phyloP scores from a whole-genome alignment of 2,888 invertebrate genomes.

The Cosmopolites sordidus region DNA sequence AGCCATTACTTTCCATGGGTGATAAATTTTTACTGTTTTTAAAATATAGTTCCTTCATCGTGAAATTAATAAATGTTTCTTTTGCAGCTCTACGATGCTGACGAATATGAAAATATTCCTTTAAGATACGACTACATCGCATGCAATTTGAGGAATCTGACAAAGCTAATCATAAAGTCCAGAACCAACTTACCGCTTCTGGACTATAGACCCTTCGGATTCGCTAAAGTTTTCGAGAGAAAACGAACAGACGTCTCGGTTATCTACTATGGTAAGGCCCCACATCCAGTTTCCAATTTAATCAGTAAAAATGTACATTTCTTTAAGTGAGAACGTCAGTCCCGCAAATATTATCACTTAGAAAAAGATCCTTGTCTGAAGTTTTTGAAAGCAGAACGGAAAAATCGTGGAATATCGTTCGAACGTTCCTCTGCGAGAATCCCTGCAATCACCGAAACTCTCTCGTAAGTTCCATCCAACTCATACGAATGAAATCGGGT shows the following conservation, averaged over 20 bases:
- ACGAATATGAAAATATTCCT: constrained; percentile 17
- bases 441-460: constrained; percentile 21
- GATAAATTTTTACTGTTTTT: too few species aligned
- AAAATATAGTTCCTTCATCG: too few species aligned
- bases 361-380: constrained; percentile 20
- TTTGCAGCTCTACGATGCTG: constrained; percentile 24
- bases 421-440: constrained; percentile 19
- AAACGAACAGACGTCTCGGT: constrained; percentile 15
- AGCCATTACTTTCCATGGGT: too few species aligned
- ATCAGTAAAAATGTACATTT: neutral
- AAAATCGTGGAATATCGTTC: constrained; percentile 25
- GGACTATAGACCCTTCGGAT: constrained; percentile 28
- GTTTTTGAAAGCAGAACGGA: constrained; percentile 24
- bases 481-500: neutral
- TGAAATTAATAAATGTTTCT: neutral
- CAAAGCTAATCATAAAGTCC: constrained; percentile 31
- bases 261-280: constrained; percentile 22
- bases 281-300: neutral
- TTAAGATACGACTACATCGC: constrained; percentile 28
- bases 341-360: constrained; percentile 11
- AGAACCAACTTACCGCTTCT: constrained; percentile 26
- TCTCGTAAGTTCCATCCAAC: constrained; percentile 12
- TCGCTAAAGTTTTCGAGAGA: constrained; percentile 28
- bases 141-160: constrained; percentile 23
- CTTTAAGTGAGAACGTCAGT: constrained; percentile 16